These are phyloP conservation scores for Vulpes ferrilata DNA, from an alignment of 2,113 vertebrate species.

Conservation along the genomic window DNA sequence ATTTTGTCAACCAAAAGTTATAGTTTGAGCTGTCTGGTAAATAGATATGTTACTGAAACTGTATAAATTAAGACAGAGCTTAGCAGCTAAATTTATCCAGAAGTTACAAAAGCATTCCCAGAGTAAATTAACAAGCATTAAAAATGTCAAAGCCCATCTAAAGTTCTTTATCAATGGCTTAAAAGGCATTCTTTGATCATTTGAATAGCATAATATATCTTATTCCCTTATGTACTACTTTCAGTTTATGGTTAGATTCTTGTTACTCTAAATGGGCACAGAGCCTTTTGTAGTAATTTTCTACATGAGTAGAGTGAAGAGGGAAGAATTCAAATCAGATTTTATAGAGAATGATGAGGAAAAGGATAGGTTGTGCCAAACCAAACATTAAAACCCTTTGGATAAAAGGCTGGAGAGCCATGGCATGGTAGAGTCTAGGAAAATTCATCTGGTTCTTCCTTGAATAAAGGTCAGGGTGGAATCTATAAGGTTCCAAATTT, in stretches of 20 bases:
- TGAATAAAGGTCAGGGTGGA: background rate
- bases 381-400: background rate
- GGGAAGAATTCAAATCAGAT: background rate
- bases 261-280: background rate
- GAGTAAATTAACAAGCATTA: slow-evolving; percentile 38
- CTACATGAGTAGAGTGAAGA: background rate
- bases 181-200: slow-evolving; percentile 31
- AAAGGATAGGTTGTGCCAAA: background rate
- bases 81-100: slow-evolving; percentile 27
- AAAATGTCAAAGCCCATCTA: slow-evolving; percentile 32
- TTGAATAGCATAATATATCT: background rate
- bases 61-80: background rate
- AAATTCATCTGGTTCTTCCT: background rate
- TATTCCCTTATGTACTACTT: background rate
- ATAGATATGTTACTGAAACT: background rate
- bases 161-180: slow-evolving; percentile 43
- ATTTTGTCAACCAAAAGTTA: background rate
- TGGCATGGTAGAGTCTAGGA: background rate
- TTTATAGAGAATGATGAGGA: background rate
- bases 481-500: background rate
- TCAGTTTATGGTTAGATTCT: background rate
- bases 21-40: background rate
- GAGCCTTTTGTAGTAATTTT: background rate
- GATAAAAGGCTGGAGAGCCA: background rate
- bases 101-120: slow-evolving; percentile 45